Evolutionary conservation across 1,140 invertebrate genomes (phyloP).

Genomic region (Cyphomyrmex costatus): DNA sequence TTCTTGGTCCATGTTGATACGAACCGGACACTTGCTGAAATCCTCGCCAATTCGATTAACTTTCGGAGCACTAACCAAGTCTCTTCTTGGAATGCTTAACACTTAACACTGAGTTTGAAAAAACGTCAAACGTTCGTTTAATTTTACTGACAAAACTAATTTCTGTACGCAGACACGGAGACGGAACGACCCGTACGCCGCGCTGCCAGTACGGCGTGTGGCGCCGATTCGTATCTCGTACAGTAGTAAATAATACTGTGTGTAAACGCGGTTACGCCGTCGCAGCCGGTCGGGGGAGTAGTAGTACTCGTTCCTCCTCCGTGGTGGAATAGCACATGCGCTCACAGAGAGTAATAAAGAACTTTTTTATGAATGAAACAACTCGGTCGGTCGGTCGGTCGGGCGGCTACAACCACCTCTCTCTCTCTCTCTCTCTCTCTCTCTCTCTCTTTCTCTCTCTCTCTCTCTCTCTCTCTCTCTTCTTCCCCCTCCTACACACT

Average conservation of each 20-base stretch:
- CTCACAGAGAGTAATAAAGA: constrained; percentile 86
- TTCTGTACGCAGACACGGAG: neutral
- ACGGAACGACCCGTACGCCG: constrained; percentile 68
- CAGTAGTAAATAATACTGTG: constrained; percentile 79
- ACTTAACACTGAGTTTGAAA: no score
- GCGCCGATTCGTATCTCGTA: constrained; percentile 72
- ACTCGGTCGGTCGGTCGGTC: constrained; percentile 77
- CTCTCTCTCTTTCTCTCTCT: constrained; percentile 12
- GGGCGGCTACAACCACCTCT: constrained; percentile 44
- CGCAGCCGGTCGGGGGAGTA: constrained; percentile 71
- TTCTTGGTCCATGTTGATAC: constrained; percentile 27
- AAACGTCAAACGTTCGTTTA: no score
- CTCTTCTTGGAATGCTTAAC: no score
- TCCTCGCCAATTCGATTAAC: neutral
- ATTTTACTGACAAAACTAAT: no score
- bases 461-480: constrained; percentile 7
- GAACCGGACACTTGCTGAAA: constrained; percentile 66
- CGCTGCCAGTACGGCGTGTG: constrained; percentile 72
- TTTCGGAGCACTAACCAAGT: neutral
- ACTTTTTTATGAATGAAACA: constrained; percentile 87
- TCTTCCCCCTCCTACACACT: constrained; percentile 28
- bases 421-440: constrained; percentile 24
- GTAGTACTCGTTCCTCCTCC: constrained; percentile 73
- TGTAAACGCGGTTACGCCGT: constrained; percentile 79
- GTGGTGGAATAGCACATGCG: constrained; percentile 85